These are phyloP conservation scores for Desmophyllum pertusum DNA, from an alignment of 92 coral and sea anemone species.

Conservation along the genomic window DNA sequence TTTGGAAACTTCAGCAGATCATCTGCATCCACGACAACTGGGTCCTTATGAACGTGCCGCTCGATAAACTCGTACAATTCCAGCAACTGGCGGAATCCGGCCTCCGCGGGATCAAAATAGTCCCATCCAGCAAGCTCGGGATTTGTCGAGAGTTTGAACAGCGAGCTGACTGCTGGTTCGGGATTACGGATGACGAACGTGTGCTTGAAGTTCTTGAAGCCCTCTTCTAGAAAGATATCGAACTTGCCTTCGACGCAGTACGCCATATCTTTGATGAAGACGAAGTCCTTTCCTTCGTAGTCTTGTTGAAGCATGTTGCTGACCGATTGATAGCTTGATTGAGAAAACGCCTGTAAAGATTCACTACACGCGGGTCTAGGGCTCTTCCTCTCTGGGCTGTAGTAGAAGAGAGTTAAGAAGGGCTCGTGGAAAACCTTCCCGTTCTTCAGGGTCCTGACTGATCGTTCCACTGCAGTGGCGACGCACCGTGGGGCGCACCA, in stretches of 20 bases:
- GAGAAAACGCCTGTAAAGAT: conserved; percentile 25
- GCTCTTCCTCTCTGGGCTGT: conserved; percentile 55
- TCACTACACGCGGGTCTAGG: conserved; percentile 24
- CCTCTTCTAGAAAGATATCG: conserved; percentile 66
- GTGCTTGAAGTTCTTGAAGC: conserved; percentile 65
- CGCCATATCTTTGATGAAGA: conserved; percentile 84
- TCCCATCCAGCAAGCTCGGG: conserved; percentile 83
- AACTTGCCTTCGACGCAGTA: conserved; percentile 60
- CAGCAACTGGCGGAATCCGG: conserved; percentile 72
- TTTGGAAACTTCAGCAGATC: conserved; percentile 70
- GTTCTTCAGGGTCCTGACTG: conserved; percentile 54
- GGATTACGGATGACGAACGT: conserved; percentile 77
- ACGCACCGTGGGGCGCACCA: conserved; percentile 80
- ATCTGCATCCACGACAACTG: conserved; percentile 78
- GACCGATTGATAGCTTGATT: conserved; percentile 42
- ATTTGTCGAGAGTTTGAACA: conserved; percentile 69
- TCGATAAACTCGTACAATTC: conserved; percentile 68
- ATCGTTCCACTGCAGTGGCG: conserved; percentile 71
- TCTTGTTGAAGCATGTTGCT: conserved; percentile 59
- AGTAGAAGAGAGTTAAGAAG: conserved; percentile 38
- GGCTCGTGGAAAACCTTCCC: conserved; percentile 63
- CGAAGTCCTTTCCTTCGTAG: conserved; percentile 60
- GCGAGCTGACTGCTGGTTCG: conserved; percentile 59
- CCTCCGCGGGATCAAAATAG: conserved; percentile 75
- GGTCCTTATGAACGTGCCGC: conserved; percentile 34